A percentile compares a stretch with the other conserved stretches of the same genome.
Conservation (phyloP, 2,888 invertebrate genomes). For the Latrodectus elegans region DNA sequence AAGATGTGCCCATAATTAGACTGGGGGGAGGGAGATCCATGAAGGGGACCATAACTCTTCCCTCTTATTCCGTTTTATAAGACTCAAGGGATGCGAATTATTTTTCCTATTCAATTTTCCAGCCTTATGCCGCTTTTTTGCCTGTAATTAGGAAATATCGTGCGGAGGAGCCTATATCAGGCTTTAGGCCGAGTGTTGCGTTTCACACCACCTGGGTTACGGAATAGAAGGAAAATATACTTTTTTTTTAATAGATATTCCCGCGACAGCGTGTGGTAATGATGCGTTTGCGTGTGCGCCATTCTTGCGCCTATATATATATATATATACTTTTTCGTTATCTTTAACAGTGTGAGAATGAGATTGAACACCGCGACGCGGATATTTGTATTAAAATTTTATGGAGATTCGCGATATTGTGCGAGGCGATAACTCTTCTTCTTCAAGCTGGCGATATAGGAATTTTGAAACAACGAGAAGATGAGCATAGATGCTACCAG, state of each 20-base stretch:
- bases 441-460: background rate
- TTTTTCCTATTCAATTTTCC: constrained; percentile 66
- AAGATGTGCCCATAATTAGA: constrained; percentile 52
- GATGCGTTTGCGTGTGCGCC: background rate
- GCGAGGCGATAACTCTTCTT: background rate
- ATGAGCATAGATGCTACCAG: background rate
- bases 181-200: constrained; percentile 36
- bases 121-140: constrained; percentile 15
- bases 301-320: background rate
- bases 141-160: constrained; percentile 35
- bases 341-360: background rate
- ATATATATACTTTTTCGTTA: background rate
- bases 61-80: constrained; percentile 44
- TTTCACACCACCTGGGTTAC: constrained; percentile 54
- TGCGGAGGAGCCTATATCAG: background rate
- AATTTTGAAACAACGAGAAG: background rate
- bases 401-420: background rate
- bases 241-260: constrained; percentile 5
- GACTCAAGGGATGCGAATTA: constrained; percentile 49
- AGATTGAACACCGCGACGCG: background rate
- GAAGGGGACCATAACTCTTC: constrained; percentile 37
- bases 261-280: constrained; percentile 28
- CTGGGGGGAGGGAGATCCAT: constrained; percentile 10
- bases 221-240: background rate
- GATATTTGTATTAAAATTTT: constrained; percentile 5